phyloP scores from a whole-genome alignment of 2,113 vertebrate species.

The Colistium nudipinnis region DNA sequence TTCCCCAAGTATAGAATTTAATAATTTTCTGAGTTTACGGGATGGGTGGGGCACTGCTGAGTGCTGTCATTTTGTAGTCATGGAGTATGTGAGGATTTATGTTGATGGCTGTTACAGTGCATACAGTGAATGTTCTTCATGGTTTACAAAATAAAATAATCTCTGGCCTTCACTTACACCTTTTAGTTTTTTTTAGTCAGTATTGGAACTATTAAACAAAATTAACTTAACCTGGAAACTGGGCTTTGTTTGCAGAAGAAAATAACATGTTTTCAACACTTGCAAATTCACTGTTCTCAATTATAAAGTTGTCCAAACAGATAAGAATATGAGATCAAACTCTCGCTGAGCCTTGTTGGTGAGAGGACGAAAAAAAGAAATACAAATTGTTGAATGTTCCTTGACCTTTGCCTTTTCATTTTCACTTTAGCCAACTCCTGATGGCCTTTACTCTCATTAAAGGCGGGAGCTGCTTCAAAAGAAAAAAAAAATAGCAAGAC shows the following conservation, averaged over 20 bases:
- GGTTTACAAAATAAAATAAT: conserved; percentile 45
- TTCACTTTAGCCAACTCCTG: conserved; percentile 16
- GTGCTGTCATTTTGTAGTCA: neutral
- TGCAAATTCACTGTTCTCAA: conserved; percentile 26
- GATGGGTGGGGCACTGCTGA: neutral
- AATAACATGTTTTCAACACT: conserved; percentile 12
- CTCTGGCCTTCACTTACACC: conserved; percentile 15
- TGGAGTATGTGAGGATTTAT: conserved; percentile 16
- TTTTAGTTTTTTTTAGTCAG: conserved; percentile 17
- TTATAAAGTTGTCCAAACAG: conserved; percentile 25
- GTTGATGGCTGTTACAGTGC: conserved; percentile 43
- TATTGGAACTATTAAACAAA: conserved; percentile 6
- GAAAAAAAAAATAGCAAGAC: conserved; percentile 9
- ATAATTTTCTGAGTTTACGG: neutral
- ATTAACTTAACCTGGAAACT: conserved; percentile 55
- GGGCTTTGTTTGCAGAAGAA: conserved; percentile 32
- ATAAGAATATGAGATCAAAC: conserved; percentile 20
- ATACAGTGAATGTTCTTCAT: conserved; percentile 28
- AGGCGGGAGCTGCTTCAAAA: conserved; percentile 27
- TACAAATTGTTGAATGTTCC: conserved; percentile 17
- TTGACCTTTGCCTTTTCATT: conserved; percentile 39
- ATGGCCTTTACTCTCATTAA: conserved; percentile 27
- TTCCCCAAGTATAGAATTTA: conserved; percentile 9
- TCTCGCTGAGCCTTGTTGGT: conserved; percentile 29
- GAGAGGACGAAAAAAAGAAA: conserved; percentile 29